Percentiles rank a stretch among this genome's conserved stretches.
Evolutionary conservation across 2,797 vertebrate genomes (phyloP).

Genomic region (Hypotaenidia okinawae): DNA sequence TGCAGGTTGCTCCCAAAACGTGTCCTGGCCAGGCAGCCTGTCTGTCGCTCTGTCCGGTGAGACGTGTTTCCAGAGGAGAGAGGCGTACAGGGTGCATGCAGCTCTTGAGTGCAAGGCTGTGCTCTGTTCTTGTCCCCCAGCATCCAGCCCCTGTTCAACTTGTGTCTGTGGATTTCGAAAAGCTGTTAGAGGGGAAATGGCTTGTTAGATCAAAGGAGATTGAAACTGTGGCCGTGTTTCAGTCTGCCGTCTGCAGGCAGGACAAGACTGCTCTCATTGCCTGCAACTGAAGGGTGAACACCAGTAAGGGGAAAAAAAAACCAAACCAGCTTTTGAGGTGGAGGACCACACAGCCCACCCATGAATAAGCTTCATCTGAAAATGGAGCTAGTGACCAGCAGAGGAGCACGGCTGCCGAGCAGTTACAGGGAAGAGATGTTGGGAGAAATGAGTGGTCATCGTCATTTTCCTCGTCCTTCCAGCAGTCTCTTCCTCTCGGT

Average conservation of each 20-base stretch:
- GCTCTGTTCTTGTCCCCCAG: rapidly evolving
- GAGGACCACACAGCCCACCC: not conserved
- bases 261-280: not conserved
- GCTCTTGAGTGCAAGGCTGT: not conserved
- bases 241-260: not conserved
- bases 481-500: not conserved
- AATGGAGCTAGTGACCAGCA: not conserved
- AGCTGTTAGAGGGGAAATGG: not conserved
- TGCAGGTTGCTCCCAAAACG: not conserved
- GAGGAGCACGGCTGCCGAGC: not conserved
- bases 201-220: not conserved
- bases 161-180: not conserved
- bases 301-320: not conserved
- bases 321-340: not conserved
- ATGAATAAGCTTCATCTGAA: not conserved
- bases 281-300: not conserved
- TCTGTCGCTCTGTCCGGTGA: rapidly evolving
- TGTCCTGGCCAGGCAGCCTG: not conserved
- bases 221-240: not conserved
- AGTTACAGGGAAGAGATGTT: not conserved
- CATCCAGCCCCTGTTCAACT: not conserved
- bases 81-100: rapidly evolving
- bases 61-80: not conserved
- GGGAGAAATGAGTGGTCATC: not conserved
- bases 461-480: not conserved